Evolutionary conservation across 2,797 vertebrate species (phyloP).

Genomic region (Helostoma temminkii): DNA sequence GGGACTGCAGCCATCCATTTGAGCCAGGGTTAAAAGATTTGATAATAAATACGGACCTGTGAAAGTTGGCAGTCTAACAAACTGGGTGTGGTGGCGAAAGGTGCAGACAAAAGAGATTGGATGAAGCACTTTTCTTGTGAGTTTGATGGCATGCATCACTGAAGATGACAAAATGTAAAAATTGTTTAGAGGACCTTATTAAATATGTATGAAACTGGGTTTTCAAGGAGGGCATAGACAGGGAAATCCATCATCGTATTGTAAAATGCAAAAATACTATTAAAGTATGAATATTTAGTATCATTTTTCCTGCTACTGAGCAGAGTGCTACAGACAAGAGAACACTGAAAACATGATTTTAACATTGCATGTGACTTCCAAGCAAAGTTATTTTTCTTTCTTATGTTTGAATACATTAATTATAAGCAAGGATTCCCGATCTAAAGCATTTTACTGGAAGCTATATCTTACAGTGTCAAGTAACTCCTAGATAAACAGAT

Average conservation of each 20-base stretch:
- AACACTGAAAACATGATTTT: conserved; percentile 59
- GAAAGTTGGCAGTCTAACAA: conserved; percentile 61
- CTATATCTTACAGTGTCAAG: conserved; percentile 33
- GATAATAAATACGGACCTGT: conserved; percentile 68
- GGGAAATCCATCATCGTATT: conserved; percentile 85
- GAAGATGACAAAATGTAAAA: conserved; percentile 87
- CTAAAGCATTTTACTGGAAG: conserved; percentile 34
- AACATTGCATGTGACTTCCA: conserved; percentile 66
- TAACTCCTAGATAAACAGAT: conserved; percentile 60
- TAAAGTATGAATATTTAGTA: conserved; percentile 86
- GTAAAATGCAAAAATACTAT: conserved; percentile 83
- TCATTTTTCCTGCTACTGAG: conserved; percentile 50
- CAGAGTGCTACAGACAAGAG: conserved; percentile 56
- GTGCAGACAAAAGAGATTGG: conserved; percentile 54
- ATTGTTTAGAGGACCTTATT: conserved; percentile 85
- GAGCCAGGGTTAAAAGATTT: conserved; percentile 69
- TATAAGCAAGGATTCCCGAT: conserved; percentile 45
- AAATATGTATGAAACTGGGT: conserved; percentile 86
- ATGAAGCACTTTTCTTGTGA: conserved; percentile 61
- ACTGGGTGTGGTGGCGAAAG: conserved; percentile 48
- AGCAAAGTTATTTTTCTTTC: conserved; percentile 60
- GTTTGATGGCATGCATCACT: conserved; percentile 85
- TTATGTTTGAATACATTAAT: conserved; percentile 68
- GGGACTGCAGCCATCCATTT: conserved; percentile 51
- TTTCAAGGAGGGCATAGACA: conserved; percentile 85